A percentile compares a stretch with the other conserved stretches of the same genome.
Evolutionary conservation across 1,140 invertebrate species (phyloP).

Genomic region (Drosophila mojavensis): DNA sequence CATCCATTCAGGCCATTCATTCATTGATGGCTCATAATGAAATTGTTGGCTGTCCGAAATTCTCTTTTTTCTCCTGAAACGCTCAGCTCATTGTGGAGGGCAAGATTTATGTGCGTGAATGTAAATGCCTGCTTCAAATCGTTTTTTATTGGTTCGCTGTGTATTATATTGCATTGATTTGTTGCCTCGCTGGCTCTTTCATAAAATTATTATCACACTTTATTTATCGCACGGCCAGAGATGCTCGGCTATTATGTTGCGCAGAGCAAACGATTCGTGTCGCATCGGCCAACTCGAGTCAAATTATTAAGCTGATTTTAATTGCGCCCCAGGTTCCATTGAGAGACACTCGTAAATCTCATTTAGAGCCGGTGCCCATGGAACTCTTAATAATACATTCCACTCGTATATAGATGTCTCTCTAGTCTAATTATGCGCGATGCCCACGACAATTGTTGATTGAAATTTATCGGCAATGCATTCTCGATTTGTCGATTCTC

Average conservation of each 20-base stretch:
- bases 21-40: constrained; percentile 70
- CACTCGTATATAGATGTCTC: constrained; percentile 7
- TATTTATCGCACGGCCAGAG: constrained; percentile 41
- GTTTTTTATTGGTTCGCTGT: constrained; percentile 66
- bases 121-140: constrained; percentile 77
- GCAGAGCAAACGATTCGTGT: constrained; percentile 3
- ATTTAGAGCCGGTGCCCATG: constrained; percentile 56
- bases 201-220: constrained; percentile 83
- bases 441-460: constrained; percentile 61
- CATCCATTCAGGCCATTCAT: constrained; percentile 36
- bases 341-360: constrained; percentile 74
- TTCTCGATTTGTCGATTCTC: constrained; percentile 53
- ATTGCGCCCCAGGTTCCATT: constrained; percentile 69
- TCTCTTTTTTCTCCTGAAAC: constrained; percentile 17
- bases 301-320: constrained; percentile 83
- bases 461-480: constrained; percentile 74
- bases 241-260: constrained; percentile 24
- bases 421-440: constrained; percentile 70
- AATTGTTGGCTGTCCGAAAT: constrained; percentile 69
- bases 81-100: constrained; percentile 42
- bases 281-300: constrained; percentile 17
- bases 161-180: constrained; percentile 72
- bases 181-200: constrained; percentile 69
- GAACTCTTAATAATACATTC: constrained; percentile 16
- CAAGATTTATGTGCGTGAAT: constrained; percentile 78